A percentile compares a stretch with the other conserved stretches of the same genome.
These are phyloP conservation scores for Priocnemis perturbator DNA, from an alignment of 2,888 invertebrate species.

Conservation along the genomic window DNA sequence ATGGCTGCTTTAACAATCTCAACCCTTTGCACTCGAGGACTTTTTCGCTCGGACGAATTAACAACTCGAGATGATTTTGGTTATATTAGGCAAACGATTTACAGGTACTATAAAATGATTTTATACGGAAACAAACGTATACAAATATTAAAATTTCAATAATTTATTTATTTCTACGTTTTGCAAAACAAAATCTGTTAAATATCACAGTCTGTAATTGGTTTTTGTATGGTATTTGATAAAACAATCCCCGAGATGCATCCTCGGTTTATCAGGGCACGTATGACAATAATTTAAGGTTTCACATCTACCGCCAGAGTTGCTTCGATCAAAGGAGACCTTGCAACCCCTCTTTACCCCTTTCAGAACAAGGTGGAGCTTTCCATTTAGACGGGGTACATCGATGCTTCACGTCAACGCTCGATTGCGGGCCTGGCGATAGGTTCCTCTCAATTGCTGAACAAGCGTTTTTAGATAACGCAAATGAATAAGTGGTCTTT, in stretches of 20 bases:
- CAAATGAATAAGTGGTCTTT: conserved; percentile 18
- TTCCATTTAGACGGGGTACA: conserved; percentile 24
- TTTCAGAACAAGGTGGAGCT: conserved; percentile 18
- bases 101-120: too few relatives aligned
- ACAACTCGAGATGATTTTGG: conserved; percentile 69
- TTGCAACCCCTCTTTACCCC: conserved; percentile 4
- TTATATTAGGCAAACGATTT: background rate
- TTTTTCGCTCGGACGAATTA: too few relatives aligned
- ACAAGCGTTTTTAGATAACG: conserved; percentile 28
- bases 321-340: conserved; percentile 20
- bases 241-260: conserved; percentile 16
- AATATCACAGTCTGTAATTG: conserved; percentile 6
- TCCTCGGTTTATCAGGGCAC: conserved; percentile 8
- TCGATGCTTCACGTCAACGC: conserved; percentile 22
- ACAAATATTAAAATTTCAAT: conserved; percentile 1
- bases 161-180: background rate
- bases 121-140: background rate
- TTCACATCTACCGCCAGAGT: conserved; percentile 20
- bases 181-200: background rate
- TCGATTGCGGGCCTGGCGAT: conserved; percentile 25
- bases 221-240: conserved; percentile 9
- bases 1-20: too few relatives aligned
- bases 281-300: conserved; percentile 18
- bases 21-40: too few relatives aligned
- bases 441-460: conserved; percentile 27